Conservation (phyloP, 2,888 invertebrate species). For the Leucoptera coffeella region DNA sequence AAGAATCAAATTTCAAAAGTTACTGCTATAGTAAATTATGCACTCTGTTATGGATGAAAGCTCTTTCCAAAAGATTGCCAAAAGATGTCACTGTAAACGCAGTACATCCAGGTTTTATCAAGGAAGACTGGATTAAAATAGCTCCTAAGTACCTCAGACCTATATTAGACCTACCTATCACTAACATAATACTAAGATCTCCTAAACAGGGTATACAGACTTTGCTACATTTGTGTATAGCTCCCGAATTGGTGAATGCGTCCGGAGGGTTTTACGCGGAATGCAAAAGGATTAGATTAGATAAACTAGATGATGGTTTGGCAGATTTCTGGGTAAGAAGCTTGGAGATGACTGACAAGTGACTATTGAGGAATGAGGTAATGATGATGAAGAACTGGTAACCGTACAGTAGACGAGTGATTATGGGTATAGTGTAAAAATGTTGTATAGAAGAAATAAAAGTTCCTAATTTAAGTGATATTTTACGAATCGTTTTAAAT, state of each 20-base stretch:
- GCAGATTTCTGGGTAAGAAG: too few species aligned
- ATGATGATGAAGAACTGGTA: too few species aligned
- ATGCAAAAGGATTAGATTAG: too few species aligned
- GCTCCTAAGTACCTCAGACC: conserved; percentile 31
- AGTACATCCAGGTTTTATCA: conserved; percentile 77
- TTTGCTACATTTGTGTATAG: conserved; percentile 62
- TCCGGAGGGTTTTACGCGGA: conserved; percentile 75
- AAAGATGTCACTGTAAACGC: conserved; percentile 68
- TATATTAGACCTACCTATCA: conserved; percentile 41
- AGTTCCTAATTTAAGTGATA: too few species aligned
- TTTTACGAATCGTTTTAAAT: too few species aligned
- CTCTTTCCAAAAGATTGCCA: conserved; percentile 24
- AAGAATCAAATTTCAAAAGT: conserved; percentile 24
- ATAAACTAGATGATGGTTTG: too few species aligned
- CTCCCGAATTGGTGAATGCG: conserved; percentile 61
- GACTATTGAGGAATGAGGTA: too few species aligned
- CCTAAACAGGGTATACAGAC: conserved; percentile 76
- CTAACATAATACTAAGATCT: conserved; percentile 60
- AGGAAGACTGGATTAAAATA: conserved; percentile 69
- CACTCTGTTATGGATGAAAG: conserved; percentile 29
- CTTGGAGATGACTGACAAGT: too few species aligned
- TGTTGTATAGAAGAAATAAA: too few species aligned
- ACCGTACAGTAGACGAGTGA: too few species aligned
- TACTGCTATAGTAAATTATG: conserved; percentile 34
- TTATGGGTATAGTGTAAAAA: too few species aligned